Evolutionary conservation across 2,113 vertebrate species (phyloP).

Genomic region (Columba janthina): DNA sequence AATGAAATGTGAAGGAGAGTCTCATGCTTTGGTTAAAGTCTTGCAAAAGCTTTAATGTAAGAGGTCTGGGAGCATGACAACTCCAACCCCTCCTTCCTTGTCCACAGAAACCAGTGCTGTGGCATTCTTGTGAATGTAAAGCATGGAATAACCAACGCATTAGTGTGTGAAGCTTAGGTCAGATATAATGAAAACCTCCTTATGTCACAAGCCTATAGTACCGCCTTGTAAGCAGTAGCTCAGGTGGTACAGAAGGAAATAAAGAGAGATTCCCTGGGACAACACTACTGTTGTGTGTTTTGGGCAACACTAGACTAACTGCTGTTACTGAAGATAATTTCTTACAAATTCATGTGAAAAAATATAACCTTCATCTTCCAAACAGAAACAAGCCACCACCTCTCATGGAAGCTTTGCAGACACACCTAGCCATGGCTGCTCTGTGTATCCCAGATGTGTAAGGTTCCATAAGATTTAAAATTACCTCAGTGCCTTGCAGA

Average conservation of each 20-base stretch:
- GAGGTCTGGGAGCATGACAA: background rate
- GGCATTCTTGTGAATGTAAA: background rate
- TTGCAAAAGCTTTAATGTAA: background rate
- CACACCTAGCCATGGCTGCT: background rate
- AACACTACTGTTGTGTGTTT: background rate
- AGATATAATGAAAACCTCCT: background rate
- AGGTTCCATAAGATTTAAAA: background rate
- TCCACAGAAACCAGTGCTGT: background rate
- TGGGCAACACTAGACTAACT: background rate
- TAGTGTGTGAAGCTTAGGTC: background rate
- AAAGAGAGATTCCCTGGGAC: background rate
- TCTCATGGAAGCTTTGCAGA: background rate
- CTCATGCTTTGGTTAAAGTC: background rate
- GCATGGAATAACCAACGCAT: background rate
- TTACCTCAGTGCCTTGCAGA: background rate
- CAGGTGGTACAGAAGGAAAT: background rate
- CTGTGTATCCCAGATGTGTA: rapidly evolving
- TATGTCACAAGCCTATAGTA: background rate
- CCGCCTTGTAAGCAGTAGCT: background rate
- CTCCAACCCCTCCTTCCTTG: background rate
- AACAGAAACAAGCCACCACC: background rate
- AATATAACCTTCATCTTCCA: rapidly evolving
- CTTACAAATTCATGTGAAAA: background rate
- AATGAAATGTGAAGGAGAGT: background rate
- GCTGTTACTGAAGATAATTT: background rate